Evolutionary conservation across 2,113 vertebrate species (phyloP).

Genomic region (Capra hircus): DNA sequence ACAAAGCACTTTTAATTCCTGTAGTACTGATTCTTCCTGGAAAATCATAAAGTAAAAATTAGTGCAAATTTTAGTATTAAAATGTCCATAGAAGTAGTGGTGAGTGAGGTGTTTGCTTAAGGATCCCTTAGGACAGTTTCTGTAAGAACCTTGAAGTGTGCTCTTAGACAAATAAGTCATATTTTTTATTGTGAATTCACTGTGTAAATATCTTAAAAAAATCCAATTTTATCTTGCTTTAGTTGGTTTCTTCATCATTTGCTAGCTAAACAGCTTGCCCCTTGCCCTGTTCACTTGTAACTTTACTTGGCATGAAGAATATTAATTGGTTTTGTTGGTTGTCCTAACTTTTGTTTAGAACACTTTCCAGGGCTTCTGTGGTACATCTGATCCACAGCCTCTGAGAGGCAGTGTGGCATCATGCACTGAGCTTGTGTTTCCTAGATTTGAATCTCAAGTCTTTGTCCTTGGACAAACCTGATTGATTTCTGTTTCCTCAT

Average conservation of each 20-base stretch:
- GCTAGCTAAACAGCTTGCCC: neutral
- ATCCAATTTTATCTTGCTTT: neutral
- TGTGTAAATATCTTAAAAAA: neutral
- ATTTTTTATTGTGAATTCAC: neutral
- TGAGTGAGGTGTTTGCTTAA: neutral
- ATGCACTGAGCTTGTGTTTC: neutral
- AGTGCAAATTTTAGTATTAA: neutral
- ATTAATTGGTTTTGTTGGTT: neutral
- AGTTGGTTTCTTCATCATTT: neutral
- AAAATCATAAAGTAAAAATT: conserved; percentile 31
- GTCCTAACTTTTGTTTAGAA: neutral
- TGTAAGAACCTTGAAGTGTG: neutral
- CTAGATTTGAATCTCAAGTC: neutral
- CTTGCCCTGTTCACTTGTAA: neutral
- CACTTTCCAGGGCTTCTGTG: neutral
- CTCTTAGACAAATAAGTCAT: neutral
- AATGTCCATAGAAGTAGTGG: neutral
- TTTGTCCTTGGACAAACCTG: neutral
- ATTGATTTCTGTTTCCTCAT: neutral
- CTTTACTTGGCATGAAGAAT: neutral
- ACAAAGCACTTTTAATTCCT: conserved; percentile 30
- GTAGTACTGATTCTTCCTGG: neutral
- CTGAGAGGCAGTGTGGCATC: conserved; percentile 56
- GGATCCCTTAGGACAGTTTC: neutral
- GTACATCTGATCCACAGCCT: neutral